Base-by-base conservation (phyloP, 2,888 invertebrate species). In the Archips crataeganus region DNA sequence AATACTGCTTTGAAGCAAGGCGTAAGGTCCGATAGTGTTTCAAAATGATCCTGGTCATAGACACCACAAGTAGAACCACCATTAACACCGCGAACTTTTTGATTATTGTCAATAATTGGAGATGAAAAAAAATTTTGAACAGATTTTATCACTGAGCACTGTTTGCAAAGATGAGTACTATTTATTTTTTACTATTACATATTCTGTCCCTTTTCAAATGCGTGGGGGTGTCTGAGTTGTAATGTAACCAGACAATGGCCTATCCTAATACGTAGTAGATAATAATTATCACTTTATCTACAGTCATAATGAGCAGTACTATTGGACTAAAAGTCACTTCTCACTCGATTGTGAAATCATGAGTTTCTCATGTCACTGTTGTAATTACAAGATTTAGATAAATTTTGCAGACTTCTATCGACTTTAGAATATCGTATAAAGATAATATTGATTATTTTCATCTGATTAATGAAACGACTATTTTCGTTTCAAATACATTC, bases 301-400 rank as follows among this genome's bases (percentile, higher is more conserved):
- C 2, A 54, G 51, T 54, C 51, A 15, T 9, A 5, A 15, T 15
- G 15, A 54, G n/a, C 2, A 23, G 51, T 54, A 54, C 51, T 54
- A 54, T 54, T 54, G 51, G 15, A 54, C 6, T 23, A 9, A 54
- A 15, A 54, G 51, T 54, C 51, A 54, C 23, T 54, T 54, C 51
- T 54, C 51, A 54, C 51, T 54, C 51, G 51, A 54, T 54, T 54
- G 15, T 54, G 51, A 54, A 54, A 54, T 54, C 15, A n/a, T 9
- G 51, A 15, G 51, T 15, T 15, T 13, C 6, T 49, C 49, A 49
- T 45, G 49, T 49, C 13, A 49, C 9, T 51, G 8, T 15, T 1
- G 5, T 15, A 51, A 51, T 23, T 15, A 15, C 8, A 51, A 51
- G 51, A 51, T 51, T 51, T 51, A 51, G 51, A 51, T 51, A 51